A percentile compares a stretch with the other conserved stretches of the same genome.
These are phyloP conservation scores for Microctonus hyperodae DNA, from an alignment of 2,888 invertebrate genomes.

Conservation along the genomic window DNA sequence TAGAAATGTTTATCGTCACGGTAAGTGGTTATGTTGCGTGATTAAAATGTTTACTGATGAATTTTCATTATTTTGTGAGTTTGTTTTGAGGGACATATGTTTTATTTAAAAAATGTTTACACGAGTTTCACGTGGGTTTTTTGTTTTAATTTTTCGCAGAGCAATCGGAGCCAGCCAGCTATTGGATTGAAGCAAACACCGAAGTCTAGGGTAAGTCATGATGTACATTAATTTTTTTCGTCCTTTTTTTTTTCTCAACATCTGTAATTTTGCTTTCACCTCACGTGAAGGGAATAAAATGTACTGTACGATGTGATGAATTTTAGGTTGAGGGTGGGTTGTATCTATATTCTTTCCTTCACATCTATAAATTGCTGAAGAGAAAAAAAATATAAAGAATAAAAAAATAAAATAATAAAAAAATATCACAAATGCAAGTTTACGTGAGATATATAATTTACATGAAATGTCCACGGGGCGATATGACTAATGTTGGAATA, in stretches of 20 bases:
- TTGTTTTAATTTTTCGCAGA: conserved; percentile 63
- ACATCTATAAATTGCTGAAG: neutral
- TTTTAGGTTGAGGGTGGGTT: neutral
- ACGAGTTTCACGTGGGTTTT: conserved; percentile 32
- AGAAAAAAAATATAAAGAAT: neutral
- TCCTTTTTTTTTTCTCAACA: neutral
- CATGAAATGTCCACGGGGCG: neutral
- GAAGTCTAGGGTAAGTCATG: conserved; percentile 71
- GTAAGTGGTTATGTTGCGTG: neutral
- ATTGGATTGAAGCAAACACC: conserved; percentile 74
- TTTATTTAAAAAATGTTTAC: conserved; percentile 4
- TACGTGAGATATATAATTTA: conserved; percentile 17
- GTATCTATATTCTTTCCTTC: too few species aligned
- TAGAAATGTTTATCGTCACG: conserved; percentile 2
- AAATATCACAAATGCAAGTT: conserved; percentile 14
- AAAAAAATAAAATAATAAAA: neutral
- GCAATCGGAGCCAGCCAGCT: conserved; percentile 74
- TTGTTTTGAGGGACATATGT: neutral
- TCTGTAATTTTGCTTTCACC: neutral
- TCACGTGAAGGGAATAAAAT: neutral
- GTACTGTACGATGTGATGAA: neutral
- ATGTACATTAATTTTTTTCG: conserved; percentile 15
- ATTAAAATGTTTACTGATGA: conserved; percentile 12
- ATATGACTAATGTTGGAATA: conserved; percentile 15
- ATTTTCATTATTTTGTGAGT: conserved; percentile 17